Percentiles rank a stretch among this genome's conserved stretches.
phyloP scores from a whole-genome alignment of 92 coral and sea anemone genomes.

The Phenganax marumi region DNA sequence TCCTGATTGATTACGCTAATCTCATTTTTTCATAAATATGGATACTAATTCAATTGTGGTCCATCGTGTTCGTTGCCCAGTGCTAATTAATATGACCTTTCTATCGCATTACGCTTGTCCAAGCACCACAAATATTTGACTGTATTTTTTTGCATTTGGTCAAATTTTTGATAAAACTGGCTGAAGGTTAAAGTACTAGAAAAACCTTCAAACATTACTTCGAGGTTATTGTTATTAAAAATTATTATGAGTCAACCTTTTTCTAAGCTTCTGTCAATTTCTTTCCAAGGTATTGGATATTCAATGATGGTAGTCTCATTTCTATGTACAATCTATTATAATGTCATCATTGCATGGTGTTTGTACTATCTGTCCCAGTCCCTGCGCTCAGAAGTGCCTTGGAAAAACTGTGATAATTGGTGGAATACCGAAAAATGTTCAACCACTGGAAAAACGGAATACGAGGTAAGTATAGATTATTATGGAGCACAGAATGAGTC shows the following conservation, averaged over 20 bases:
- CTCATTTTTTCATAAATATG: neutral
- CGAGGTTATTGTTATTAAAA: too few relatives aligned
- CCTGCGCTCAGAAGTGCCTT: slow-evolving; percentile 82
- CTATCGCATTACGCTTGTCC: neutral
- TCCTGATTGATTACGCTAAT: neutral
- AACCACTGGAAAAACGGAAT: slow-evolving; percentile 33
- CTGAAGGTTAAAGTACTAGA: too few relatives aligned
- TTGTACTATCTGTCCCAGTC: slow-evolving; percentile 93
- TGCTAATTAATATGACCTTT: neutral
- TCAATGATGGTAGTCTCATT: slow-evolving; percentile 97
- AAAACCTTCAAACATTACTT: too few relatives aligned
- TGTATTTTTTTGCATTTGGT: neutral
- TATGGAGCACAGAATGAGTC: neutral
- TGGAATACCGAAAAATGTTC: slow-evolving; percentile 88
- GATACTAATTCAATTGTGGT: neutral
- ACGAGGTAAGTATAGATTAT: slow-evolving; percentile 6
- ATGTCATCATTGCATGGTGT: slow-evolving; percentile 98
- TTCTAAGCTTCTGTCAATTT: neutral
- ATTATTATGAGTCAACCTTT: too few relatives aligned
- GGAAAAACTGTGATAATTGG: slow-evolving; percentile 80
- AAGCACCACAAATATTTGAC: neutral
- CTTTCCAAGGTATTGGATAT: slow-evolving; percentile 82
- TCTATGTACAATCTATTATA: slow-evolving; percentile 85
- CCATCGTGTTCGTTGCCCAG: neutral
- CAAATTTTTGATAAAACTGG: neutral